These are phyloP conservation scores for Isurus oxyrinchus DNA, from an alignment of 2,113 vertebrate species.

Conservation along the genomic window DNA sequence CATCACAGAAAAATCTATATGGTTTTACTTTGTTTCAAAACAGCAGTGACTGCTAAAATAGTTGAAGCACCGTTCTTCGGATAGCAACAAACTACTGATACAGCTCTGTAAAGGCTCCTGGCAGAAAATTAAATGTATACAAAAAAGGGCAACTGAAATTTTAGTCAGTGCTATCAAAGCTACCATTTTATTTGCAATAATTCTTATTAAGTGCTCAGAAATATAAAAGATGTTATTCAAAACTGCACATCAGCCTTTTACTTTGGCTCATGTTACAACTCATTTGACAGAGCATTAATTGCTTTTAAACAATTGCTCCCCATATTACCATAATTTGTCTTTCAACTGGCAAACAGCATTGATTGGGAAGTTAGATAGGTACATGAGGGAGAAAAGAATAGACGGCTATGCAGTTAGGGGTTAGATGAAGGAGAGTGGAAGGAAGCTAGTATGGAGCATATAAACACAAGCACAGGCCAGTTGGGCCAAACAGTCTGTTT, in stretches of 20 bases:
- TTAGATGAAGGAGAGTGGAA: neutral
- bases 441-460: neutral
- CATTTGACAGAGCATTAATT: constrained; percentile 1
- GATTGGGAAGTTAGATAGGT: neutral
- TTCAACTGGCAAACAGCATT: neutral
- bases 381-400: neutral
- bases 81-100: neutral
- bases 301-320: neutral
- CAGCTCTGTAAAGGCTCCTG: neutral
- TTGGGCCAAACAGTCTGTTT: neutral
- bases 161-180: neutral
- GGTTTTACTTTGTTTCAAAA: neutral
- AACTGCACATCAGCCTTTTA: neutral
- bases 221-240: neutral
- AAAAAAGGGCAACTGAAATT: neutral
- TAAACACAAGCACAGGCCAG: neutral
- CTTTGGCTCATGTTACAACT: neutral
- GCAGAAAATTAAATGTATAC: neutral
- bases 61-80: neutral
- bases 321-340: neutral
- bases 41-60: neutral
- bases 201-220: neutral
- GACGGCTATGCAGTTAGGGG: neutral
- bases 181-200: neutral
- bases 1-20: neutral